Evolutionary conservation across 2,113 vertebrate species (phyloP), one percentile per base, ranked within the genome.

Genomic region (Romanogobio albipinnatus): DNA sequence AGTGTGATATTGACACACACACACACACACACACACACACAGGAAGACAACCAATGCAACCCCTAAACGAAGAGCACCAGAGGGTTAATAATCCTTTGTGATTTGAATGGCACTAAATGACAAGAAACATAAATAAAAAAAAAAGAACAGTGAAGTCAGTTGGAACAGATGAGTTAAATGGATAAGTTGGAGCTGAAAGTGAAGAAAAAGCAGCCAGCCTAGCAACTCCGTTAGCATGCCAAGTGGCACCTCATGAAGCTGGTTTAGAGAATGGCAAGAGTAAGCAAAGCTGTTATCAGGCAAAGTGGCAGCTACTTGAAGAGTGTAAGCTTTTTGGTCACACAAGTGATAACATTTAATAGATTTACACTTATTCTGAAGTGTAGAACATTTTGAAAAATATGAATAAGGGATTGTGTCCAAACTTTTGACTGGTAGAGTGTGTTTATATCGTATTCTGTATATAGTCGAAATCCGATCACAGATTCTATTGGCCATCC

Each of bases 41-140:
- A n/a, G n/a, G n/a, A n/a, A n/a, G n/a, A n/a, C n/a, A n/a, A n/a
- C n/a, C n/a, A n/a, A n/a, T n/a, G n/a, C n/a, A n/a, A n/a, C n/a
- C n/a, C n/a, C n/a, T n/a, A n/a, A n/a, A n/a, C n/a, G n/a, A n/a
- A n/a, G n/a, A n/a, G n/a, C n/a, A n/a, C n/a, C n/a, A n/a, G n/a
- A n/a, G n/a, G n/a, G n/a, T n/a, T n/a, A 45, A 47, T 47, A 24
- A 39, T 6, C 10, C 5, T 73, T 47, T 73, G 22, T 13, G 5
- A 47, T 24, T 68, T 24, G 22, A 73, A 73, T 73, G 70, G 2
- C 70, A 73, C 43, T 47, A 73, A 70, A 73, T 68, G 43, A 73
- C 70, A 13, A 73, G n/a, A 5, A 71, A n/a, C n/a, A n/a, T n/a
- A n/a, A n/a, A n/a, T n/a, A n/a, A n/a, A n/a, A 45, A 45, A n/a